Conservation (phyloP, 2,888 invertebrate genomes). For the Meiosimyza decipiens region DNA sequence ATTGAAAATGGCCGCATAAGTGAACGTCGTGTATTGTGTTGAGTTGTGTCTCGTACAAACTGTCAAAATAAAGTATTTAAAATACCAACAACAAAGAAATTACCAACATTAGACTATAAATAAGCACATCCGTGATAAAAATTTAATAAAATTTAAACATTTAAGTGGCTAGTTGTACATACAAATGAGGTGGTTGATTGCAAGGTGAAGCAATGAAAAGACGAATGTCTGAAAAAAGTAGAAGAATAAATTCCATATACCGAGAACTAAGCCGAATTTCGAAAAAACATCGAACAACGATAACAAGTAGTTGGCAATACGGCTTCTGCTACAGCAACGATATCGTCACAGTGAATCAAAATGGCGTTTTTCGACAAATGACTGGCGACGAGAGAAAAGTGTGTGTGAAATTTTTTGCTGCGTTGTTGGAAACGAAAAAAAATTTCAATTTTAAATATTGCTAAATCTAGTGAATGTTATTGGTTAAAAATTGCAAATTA, state of each 20-base stretch:
- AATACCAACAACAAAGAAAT: constrained; percentile 4
- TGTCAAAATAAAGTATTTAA: constrained; percentile 13
- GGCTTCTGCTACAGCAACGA: constrained; percentile 28
- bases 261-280: constrained; percentile 14
- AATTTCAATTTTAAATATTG: constrained; percentile 52
- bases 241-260: constrained; percentile 25
- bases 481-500: constrained; percentile 44
- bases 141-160: not conserved
- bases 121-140: not conserved
- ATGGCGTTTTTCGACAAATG: constrained; percentile 60
- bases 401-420: constrained; percentile 49
- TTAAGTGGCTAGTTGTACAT: not conserved
- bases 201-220: not conserved
- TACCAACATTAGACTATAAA: not conserved
- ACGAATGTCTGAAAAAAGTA: constrained; percentile 31
- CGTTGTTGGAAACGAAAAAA: constrained; percentile 48
- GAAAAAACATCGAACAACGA: constrained; percentile 14
- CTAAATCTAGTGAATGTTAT: constrained; percentile 40
- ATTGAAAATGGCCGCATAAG: constrained; percentile 35
- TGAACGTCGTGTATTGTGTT: constrained; percentile 5
- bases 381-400: constrained; percentile 44
- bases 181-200: constrained; percentile 7
- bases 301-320: constrained; percentile 34
- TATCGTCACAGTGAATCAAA: constrained; percentile 49
- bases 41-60: not conserved